Percentiles rank a stretch among this genome's conserved stretches.
Evolutionary conservation across 2,113 vertebrate genomes (phyloP).

Genomic region (Cyprinodon brontotheroides): DNA sequence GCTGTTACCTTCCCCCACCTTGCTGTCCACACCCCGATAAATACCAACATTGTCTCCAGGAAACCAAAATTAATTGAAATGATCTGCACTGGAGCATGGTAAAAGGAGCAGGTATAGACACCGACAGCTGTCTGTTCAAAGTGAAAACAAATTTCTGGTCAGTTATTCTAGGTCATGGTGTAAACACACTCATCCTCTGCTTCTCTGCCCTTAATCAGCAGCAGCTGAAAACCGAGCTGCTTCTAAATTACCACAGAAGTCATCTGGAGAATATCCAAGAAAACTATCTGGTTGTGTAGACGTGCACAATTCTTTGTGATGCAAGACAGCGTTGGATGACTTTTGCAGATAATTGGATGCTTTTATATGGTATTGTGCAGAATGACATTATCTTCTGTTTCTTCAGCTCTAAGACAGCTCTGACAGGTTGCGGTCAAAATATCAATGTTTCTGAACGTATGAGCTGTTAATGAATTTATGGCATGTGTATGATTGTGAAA

Average conservation of each 20-base stretch:
- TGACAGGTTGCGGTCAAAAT: neutral
- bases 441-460: neutral
- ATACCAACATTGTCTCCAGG: constrained; percentile 76
- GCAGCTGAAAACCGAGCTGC: constrained; percentile 39
- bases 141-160: constrained; percentile 36
- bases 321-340: constrained; percentile 35
- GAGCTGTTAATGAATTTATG: neutral
- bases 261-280: constrained; percentile 56
- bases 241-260: constrained; percentile 50
- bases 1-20: constrained; percentile 26
- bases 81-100: constrained; percentile 46
- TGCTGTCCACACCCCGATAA: constrained; percentile 67
- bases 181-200: constrained; percentile 16
- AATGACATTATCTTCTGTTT: neutral
- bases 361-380: constrained; percentile 21
- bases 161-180: constrained; percentile 14
- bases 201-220: constrained; percentile 40
- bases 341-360: constrained; percentile 40
- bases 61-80: constrained; percentile 71
- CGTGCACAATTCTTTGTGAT: constrained; percentile 42
- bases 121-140: constrained; percentile 37
- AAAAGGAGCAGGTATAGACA: constrained; percentile 65
- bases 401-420: constrained; percentile 1
- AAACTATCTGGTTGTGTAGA: constrained; percentile 64
- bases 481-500: constrained; percentile 2